A percentile compares a stretch with the other conserved stretches of the same genome.
Conservation (phyloP, 2,113 vertebrate species). For the Ochotona princeps region DNA sequence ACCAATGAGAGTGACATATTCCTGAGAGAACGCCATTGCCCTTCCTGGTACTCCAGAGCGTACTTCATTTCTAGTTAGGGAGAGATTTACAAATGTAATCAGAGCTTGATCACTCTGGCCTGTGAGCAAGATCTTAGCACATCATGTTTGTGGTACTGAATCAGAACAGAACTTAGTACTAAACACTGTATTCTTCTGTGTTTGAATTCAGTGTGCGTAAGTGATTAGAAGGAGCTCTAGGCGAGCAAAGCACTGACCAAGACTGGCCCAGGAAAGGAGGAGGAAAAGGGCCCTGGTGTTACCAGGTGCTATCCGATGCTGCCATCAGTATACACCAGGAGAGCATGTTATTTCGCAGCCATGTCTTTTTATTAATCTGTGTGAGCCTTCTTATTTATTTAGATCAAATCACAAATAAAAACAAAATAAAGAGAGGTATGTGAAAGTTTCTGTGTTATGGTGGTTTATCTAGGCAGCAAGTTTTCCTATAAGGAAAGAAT, state of each 20-base stretch:
- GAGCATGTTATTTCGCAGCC: conserved; percentile 58
- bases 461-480: conserved; percentile 79
- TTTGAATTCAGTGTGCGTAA: conserved; percentile 75
- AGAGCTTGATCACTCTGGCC: not conserved
- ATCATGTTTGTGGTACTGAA: conserved; percentile 59
- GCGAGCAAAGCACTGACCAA: conserved; percentile 38
- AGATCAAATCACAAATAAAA: conserved; percentile 73
- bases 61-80: not conserved
- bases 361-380: conserved; percentile 59
- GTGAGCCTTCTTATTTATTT: conserved; percentile 77
- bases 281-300: conserved; percentile 43
- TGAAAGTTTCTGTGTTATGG: conserved; percentile 78
- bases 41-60: not conserved
- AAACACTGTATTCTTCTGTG: conserved; percentile 71
- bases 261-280: conserved; percentile 67
- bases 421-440: conserved; percentile 83
- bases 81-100: not conserved
- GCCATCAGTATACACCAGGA: conserved; percentile 50
- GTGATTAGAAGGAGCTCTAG: conserved; percentile 53
- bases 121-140: not conserved
- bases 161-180: conserved; percentile 47
- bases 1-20: not conserved
- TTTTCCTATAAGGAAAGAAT: conserved; percentile 24
- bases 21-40: not conserved
- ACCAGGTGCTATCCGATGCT: conserved; percentile 52